phyloP scores from a whole-genome alignment of 2,888 invertebrate species.

The Melinopterus prodromus region DNA sequence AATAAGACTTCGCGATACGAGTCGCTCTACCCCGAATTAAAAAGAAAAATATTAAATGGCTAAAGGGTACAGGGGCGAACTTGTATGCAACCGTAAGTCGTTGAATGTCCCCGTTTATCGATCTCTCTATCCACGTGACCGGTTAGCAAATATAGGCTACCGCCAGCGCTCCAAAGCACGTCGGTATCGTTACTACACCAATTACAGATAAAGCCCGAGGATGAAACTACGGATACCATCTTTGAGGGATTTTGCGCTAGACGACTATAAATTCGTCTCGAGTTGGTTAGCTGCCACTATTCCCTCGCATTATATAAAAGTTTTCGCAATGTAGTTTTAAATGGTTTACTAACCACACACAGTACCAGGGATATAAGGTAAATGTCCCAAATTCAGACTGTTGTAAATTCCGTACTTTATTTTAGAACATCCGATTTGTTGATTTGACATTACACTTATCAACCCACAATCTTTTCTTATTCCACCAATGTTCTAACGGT shows the following conservation, averaged over 20 bases:
- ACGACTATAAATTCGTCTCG: conserved; percentile 18
- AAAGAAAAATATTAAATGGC: conserved; percentile 11
- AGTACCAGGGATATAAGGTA: no score
- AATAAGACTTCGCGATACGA: conserved; percentile 10
- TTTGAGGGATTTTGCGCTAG: conserved; percentile 21
- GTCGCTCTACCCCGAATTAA: not conserved
- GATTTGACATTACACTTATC: no score
- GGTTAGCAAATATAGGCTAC: conserved; percentile 8
- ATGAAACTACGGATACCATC: conserved; percentile 11
- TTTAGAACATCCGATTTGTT: no score
- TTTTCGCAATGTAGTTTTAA: no score
- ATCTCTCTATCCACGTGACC: conserved; percentile 17
- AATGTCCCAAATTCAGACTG: no score
- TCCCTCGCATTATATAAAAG: not conserved
- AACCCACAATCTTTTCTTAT: no score
- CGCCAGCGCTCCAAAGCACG: not conserved
- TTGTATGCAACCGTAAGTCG: not conserved
- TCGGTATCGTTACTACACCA: conserved; percentile 15
- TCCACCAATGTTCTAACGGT: no score
- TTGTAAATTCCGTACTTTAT: no score
- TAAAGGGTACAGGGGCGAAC: not conserved
- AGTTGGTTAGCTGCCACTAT: not conserved
- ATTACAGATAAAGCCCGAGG: conserved; percentile 23
- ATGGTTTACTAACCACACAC: no score
- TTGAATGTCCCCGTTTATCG: conserved; percentile 10